These are phyloP conservation scores for Apis laboriosa DNA, from an alignment of 1,140 invertebrate genomes.

Conservation along the genomic window DNA sequence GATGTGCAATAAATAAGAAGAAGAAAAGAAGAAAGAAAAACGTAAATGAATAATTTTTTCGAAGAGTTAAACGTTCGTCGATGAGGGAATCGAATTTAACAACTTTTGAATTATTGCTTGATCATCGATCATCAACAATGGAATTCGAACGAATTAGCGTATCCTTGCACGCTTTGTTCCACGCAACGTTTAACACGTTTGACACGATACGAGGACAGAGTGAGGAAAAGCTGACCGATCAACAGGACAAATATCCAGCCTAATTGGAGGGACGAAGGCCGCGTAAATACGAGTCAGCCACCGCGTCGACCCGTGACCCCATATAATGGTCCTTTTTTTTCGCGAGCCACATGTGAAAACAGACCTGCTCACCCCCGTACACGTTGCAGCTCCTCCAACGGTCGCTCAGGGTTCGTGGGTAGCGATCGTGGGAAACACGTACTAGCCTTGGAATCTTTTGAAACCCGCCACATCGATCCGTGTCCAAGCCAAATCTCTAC, in stretches of 20 bases:
- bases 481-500: not conserved
- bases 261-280: conserved; percentile 35
- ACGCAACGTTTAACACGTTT: too few relatives aligned
- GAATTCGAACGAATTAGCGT: too few relatives aligned
- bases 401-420: conserved; percentile 55
- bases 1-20: too few relatives aligned
- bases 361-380: conserved; percentile 65
- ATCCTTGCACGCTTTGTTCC: too few relatives aligned
- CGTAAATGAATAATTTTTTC: too few relatives aligned
- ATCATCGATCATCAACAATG: too few relatives aligned
- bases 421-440: conserved; percentile 69
- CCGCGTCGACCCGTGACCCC: conserved; percentile 43
- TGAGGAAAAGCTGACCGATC: not conserved
- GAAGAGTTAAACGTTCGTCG: too few relatives aligned
- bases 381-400: conserved; percentile 62
- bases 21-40: too few relatives aligned
- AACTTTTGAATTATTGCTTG: too few relatives aligned
- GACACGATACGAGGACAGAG: too few relatives aligned
- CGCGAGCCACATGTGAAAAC: conserved; percentile 70
- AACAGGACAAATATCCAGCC: conserved; percentile 30
- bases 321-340: conserved; percentile 62
- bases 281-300: conserved; percentile 28
- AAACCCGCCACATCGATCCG: conserved; percentile 28
- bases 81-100: too few relatives aligned
- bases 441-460: conserved; percentile 50